These are phyloP conservation scores for Rallus limicola DNA, from an alignment of 2,113 vertebrate genomes.

Conservation along the genomic window DNA sequence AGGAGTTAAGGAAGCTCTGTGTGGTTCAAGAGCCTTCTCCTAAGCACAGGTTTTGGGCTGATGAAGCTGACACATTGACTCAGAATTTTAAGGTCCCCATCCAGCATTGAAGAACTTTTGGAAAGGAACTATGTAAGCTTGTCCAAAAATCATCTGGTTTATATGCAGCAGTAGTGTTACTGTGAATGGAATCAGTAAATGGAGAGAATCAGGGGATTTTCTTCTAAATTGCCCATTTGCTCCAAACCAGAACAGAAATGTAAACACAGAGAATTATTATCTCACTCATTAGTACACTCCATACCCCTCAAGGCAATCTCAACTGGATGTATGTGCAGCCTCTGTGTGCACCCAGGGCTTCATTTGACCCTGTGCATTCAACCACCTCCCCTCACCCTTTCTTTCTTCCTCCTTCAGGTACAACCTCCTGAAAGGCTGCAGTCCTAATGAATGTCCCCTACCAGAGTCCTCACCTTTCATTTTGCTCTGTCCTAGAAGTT, in stretches of 20 bases:
- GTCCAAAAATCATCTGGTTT: neutral
- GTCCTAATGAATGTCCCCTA: neutral
- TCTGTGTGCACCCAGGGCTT: neutral
- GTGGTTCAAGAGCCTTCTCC: neutral
- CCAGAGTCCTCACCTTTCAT: neutral
- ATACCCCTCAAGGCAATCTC: neutral
- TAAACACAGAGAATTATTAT: neutral
- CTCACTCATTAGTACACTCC: neutral
- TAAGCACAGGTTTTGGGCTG: neutral
- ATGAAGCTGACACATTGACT: neutral
- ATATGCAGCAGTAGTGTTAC: neutral
- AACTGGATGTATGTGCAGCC: neutral
- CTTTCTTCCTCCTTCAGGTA: neutral
- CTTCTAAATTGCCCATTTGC: neutral
- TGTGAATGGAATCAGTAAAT: neutral
- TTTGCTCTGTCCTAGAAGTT: neutral
- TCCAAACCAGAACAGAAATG: neutral
- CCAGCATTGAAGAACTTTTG: neutral
- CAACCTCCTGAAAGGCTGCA: neutral
- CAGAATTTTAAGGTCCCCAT: neutral
- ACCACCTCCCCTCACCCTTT: neutral
- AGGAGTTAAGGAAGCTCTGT: neutral
- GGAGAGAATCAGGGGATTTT: neutral
- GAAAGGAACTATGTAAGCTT: neutral
- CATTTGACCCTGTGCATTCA: neutral